These are phyloP conservation scores for Allolobophora icterica DNA, from an alignment of 2,888 invertebrate species.

Conservation along the genomic window DNA sequence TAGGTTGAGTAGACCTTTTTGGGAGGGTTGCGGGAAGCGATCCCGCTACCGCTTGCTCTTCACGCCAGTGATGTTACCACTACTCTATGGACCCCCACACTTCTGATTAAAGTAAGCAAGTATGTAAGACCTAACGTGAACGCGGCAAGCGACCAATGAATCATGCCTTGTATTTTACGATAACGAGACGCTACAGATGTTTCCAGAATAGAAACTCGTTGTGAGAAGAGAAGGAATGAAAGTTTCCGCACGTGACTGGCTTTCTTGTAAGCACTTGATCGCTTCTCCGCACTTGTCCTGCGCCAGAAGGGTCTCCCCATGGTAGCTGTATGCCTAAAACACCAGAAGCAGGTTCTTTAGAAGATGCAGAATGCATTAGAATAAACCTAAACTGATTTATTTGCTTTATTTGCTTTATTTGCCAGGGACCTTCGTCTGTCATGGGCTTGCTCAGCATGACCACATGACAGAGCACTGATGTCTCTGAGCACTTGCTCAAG, in stretches of 20 bases:
- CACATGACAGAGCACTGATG: too few relatives aligned
- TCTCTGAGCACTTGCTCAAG: too few relatives aligned
- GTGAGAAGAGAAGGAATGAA: neutral
- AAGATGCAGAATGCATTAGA: too few relatives aligned
- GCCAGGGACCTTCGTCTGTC: too few relatives aligned
- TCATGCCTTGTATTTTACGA: neutral
- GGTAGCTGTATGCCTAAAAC: slow-evolving; percentile 71
- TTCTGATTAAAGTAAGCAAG: neutral
- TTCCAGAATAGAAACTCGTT: neutral
- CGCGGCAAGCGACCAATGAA: neutral
- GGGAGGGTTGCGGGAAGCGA: too few relatives aligned
- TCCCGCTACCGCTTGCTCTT: too few relatives aligned
- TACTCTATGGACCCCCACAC: too few relatives aligned
- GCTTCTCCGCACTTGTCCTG: slow-evolving; percentile 75
- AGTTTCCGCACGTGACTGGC: slow-evolving; percentile 65
- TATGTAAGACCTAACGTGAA: neutral
- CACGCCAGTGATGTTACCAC: too few relatives aligned
- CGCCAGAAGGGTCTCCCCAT: slow-evolving; percentile 71
- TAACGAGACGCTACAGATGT: neutral
- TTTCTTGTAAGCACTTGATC: slow-evolving; percentile 71
- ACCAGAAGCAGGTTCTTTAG: neutral
- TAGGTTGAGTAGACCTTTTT: too few relatives aligned
- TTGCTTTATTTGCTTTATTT: too few relatives aligned
- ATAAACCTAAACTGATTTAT: too few relatives aligned
- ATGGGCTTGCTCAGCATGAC: too few relatives aligned